Conservation (phyloP, 2,113 vertebrate species). For the Aspidoscelis tigris region DNA sequence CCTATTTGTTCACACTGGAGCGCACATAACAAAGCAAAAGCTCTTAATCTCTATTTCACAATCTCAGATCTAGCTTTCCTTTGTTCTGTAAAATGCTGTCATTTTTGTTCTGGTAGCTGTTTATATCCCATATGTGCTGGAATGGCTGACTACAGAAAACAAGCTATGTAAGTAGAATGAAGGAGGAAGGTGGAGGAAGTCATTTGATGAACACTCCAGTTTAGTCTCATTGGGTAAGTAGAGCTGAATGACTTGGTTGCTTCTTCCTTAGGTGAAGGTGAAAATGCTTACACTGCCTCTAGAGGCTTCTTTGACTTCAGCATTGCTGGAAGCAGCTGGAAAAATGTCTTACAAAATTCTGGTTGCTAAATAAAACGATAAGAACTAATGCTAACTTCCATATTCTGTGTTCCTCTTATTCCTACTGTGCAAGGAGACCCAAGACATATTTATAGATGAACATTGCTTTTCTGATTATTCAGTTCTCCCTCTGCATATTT, state of each 20-base stretch:
- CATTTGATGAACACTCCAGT: neutral
- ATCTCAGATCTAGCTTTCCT: conserved; percentile 14
- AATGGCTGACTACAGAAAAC: conserved; percentile 16
- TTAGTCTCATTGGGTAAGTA: conserved; percentile 8
- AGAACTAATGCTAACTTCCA: neutral
- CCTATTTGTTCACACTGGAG: conserved; percentile 25
- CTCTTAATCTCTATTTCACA: conserved; percentile 3
- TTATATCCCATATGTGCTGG: conserved; percentile 5
- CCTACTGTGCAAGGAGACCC: too few relatives aligned
- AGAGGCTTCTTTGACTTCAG: neutral
- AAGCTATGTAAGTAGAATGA: conserved; percentile 6
- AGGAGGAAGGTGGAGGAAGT: conserved; percentile 2
- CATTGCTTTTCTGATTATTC: too few relatives aligned
- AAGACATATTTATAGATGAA: too few relatives aligned
- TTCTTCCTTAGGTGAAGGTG: neutral
- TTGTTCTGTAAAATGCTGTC: conserved; percentile 22
- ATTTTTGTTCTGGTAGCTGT: conserved; percentile 10
- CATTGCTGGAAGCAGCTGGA: neutral
- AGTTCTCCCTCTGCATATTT: neutral
- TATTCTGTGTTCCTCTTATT: neutral
- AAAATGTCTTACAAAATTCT: neutral
- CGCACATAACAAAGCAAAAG: conserved; percentile 31
- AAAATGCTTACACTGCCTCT: neutral
- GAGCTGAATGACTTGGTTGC: neutral
- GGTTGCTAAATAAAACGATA: neutral